Conservation (phyloP, 2,113 vertebrate species). For the Xyliphius kryptos region DNA sequence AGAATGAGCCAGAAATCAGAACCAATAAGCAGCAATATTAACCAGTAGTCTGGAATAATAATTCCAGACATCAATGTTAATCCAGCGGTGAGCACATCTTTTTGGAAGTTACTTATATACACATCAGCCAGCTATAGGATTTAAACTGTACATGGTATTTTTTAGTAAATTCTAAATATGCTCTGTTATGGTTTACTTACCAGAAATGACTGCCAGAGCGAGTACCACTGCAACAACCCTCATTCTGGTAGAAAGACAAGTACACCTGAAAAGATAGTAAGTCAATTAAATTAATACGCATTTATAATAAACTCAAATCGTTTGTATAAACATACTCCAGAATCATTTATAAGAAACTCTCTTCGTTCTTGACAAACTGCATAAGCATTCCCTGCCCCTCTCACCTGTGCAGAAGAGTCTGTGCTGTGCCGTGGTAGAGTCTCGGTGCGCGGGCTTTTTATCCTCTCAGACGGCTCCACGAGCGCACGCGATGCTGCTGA, state of each 20-base stretch:
- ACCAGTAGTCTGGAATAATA: too few species aligned
- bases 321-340: too few species aligned
- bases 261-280: constrained; percentile 42
- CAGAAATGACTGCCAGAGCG: constrained; percentile 60
- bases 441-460: constrained; percentile 49
- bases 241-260: constrained; percentile 60
- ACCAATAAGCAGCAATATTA: not conserved
- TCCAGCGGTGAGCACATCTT: too few species aligned
- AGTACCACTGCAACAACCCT: constrained; percentile 61
- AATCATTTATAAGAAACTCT: too few species aligned
- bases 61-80: too few species aligned
- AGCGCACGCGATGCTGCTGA: constrained; percentile 32
- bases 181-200: constrained; percentile 41
- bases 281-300: not conserved
- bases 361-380: too few species aligned
- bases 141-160: too few species aligned
- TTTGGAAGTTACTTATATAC: too few species aligned
- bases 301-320: too few species aligned
- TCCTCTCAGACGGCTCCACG: constrained; percentile 36
- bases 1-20: not conserved
- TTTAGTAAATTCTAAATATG: too few species aligned
- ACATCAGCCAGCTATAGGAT: too few species aligned
- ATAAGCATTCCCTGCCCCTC: not conserved
- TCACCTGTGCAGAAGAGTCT: constrained; percentile 55
- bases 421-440: constrained; percentile 43